phyloP scores from a whole-genome alignment of 2,113 vertebrate genomes.

The Varanus komodoensis region DNA sequence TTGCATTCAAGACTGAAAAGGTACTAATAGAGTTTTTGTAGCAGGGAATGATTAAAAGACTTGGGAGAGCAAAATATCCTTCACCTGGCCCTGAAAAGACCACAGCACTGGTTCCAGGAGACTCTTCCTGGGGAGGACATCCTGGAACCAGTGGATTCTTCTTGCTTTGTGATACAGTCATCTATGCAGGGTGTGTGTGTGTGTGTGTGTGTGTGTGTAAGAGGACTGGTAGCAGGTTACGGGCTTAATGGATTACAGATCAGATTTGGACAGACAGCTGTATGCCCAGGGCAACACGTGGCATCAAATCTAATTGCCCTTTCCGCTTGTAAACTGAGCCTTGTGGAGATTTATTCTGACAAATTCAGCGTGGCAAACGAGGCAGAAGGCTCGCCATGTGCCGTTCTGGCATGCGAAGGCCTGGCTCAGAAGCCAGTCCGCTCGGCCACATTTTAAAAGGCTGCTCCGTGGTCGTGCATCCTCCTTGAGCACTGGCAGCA shows the following conservation, averaged over 20 bases:
- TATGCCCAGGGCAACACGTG: conserved; percentile 81
- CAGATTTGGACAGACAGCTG: conserved; percentile 85
- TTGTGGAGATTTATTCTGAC: conserved; percentile 83
- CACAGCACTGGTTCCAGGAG: not conserved
- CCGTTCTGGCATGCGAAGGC: not conserved
- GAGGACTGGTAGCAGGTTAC: conserved; percentile 38
- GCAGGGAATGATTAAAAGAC: too few relatives aligned
- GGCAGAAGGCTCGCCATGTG: conserved; percentile 56
- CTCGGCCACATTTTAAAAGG: not conserved
- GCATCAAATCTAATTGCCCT: conserved; percentile 83
- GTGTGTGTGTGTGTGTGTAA: not conserved
- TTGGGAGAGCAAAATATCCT: too few relatives aligned
- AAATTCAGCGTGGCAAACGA: conserved; percentile 82
- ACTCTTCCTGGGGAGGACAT: not conserved
- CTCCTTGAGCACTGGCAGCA: not conserved
- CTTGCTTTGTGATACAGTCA: not conserved
- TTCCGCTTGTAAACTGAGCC: conserved; percentile 79
- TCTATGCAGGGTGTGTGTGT: not conserved
- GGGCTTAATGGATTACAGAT: conserved; percentile 85
- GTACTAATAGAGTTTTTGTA: too few relatives aligned
- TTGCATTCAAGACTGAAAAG: too few relatives aligned
- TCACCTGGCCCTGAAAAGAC: too few relatives aligned
- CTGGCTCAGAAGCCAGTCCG: not conserved
- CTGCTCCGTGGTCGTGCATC: not conserved
- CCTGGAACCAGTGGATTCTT: not conserved